Base-by-base conservation (phyloP, 2,113 vertebrate species). In the Calonectris borealis region DNA sequence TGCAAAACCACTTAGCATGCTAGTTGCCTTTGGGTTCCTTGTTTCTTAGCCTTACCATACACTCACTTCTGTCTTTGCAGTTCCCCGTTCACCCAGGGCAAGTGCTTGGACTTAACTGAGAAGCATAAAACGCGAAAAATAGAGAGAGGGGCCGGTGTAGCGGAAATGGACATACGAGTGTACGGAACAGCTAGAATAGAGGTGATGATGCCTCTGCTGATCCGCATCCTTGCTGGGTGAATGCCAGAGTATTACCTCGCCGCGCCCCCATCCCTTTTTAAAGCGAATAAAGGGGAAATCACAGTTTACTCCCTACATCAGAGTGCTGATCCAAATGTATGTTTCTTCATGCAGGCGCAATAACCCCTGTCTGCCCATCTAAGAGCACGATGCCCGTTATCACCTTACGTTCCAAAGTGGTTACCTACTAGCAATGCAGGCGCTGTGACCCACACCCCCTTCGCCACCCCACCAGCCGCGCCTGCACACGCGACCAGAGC, bases 401-500 rank as follows among this genome's bases (percentile, higher is more conserved):
- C 75, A 42, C 83, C 11, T 65, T 13, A 26, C 11, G 7, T 11
- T 32, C 19, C 34, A 11, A 38, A 75, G 11, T 2, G 31, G 66
- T 36, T 27, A n/a, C 1, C 0, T 5, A 8, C 31, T 3, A 6
- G 38, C 31, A 60, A 6, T 3, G 48, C 42, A 16, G 31, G 32
- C 3, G 10, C 62, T 2, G 9, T 3, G 16, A 26, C 1, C 20
- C 38, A 3, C 57, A 29, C 1, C 25, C 12, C 14, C 27, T n/a
- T 69, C 51, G 57, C n/a, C 71, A 11, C 24, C 27, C n/a, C 77
- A 16, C 34, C 44, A 10, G 58, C 22, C 48, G 13, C 25, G 2
- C 13, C n/a, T 6, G 46, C 42, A 29, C 32, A 6, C 34, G 4
- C 3, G 27, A 26, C 10, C 48, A 3, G 29, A 71, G 14, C 65